Base-by-base conservation (phyloP, 35 echinoderm and acorn worm genomes). In the Lytechinus pictus region DNA sequence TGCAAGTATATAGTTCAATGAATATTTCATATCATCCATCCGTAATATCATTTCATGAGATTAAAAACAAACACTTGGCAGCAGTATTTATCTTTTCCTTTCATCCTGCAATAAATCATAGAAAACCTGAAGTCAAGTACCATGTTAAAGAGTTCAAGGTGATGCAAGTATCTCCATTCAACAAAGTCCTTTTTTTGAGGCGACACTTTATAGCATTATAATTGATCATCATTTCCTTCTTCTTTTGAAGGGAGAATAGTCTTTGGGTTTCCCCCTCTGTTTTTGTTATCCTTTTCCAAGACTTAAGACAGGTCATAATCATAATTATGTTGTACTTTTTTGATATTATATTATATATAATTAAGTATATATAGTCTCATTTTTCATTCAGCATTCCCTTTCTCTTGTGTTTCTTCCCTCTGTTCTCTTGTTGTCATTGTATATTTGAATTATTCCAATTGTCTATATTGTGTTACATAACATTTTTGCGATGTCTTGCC, bases 11-110 rank as follows among this genome's bases (percentile, higher is more conserved):
- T 79, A 6, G 88, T 90, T 44, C 52, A 51, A 90, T 90, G 88
- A 90, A 90, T 90, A 90, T 90, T 90, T 90, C 88, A 90, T 90
- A 10, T 33, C 52, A 27, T 90, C 88, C 11, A 52, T 90, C 88
- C 0, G 88, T 90, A 52, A 90, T 90, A 90, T 6, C 52, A 90
- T 54, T 90, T 90, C 66, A 79, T 79, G 66, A 79, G 66, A 19
- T 79, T 7, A n/a, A 79, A 79, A 24, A 79, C 66, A 79, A 79
- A 79, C 66, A 79, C 66, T 79, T 79, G 66, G 66, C 66, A 79
- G 66, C 21, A 24, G n/a, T 79, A 24, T 79, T 79, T 24, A 79
- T 79, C 66, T 79, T 79, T 79, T 79, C 66, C 66, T 79, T 79
- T 79, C 66, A 16, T 24, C 19, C n/a, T 24, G 66, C 66, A 79